Evolutionary conservation across 2,113 vertebrate genomes (phyloP).

Genomic region (Paracanthobrama guichenoti): DNA sequence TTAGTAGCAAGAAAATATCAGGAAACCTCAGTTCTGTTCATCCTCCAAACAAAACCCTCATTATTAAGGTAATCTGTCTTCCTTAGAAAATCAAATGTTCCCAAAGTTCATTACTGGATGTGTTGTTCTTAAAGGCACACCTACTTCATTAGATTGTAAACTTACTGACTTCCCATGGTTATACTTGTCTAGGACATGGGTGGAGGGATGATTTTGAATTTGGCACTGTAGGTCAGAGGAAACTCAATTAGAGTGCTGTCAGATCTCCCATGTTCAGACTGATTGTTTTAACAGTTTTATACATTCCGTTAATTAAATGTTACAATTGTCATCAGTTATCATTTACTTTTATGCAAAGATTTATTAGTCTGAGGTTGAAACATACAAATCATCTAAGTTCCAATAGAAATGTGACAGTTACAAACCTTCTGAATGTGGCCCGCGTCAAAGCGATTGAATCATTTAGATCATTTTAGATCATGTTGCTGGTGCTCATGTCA

Average conservation of each 20-base stretch:
- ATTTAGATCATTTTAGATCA: not conserved
- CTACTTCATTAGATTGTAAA: conserved; percentile 43
- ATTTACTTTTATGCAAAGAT: not conserved
- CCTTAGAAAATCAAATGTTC: not conserved
- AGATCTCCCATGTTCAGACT: not conserved
- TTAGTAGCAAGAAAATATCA: not conserved
- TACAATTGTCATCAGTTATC: not conserved
- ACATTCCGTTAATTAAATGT: not conserved
- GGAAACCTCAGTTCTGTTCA: not conserved
- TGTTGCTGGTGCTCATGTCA: not conserved
- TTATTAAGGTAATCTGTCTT: not conserved
- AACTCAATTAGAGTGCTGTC: not conserved
- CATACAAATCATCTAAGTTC: not conserved
- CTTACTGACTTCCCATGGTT: not conserved
- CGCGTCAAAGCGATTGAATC: not conserved
- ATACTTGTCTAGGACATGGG: not conserved
- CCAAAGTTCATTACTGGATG: conserved; percentile 22
- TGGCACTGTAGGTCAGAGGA: not conserved
- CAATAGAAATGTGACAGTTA: not conserved
- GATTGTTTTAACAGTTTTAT: not conserved
- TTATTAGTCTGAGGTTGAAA: not conserved
- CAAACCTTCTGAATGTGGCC: not conserved
- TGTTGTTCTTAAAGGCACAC: not conserved
- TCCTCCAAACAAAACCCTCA: not conserved
- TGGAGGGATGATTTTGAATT: not conserved